Evolutionary conservation across 1,140 invertebrate species (phyloP).

Genomic region (Limonius californicus): DNA sequence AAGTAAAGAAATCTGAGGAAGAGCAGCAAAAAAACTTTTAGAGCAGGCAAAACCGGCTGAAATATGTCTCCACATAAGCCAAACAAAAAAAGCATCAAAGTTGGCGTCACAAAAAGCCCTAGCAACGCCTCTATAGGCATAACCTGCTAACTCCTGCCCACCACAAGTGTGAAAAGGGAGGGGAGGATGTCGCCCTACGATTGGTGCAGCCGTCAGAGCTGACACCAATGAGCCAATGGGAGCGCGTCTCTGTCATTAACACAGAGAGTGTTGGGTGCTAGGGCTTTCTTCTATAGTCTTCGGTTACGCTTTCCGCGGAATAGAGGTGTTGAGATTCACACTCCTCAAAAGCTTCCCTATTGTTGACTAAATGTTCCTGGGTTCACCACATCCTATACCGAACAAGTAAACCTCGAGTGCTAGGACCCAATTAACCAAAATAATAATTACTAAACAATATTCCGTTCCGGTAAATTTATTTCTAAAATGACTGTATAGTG

Average conservation of each 20-base stretch:
- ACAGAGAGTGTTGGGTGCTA: slow-evolving; percentile 38
- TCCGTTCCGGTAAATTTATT: too few relatives aligned
- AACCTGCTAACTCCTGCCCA: slow-evolving; percentile 44
- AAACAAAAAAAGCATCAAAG: slow-evolving; percentile 16
- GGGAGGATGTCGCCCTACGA: slow-evolving; percentile 41
- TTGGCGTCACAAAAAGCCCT: slow-evolving; percentile 31
- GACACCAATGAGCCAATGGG: slow-evolving; percentile 40
- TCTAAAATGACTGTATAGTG: too few relatives aligned
- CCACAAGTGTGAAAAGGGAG: slow-evolving; percentile 44
- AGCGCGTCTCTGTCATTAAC: slow-evolving; percentile 43
- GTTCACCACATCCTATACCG: background rate
- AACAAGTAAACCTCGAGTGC: background rate
- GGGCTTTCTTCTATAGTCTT: slow-evolving; percentile 42
- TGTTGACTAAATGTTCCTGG: slow-evolving; percentile 1
- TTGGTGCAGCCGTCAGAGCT: slow-evolving; percentile 36
- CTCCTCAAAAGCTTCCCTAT: slow-evolving; percentile 19
- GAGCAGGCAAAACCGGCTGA: background rate
- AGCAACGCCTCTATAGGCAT: slow-evolving; percentile 45
- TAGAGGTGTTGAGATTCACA: slow-evolving; percentile 44
- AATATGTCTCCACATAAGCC: slow-evolving; percentile 20
- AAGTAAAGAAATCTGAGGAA: background rate
- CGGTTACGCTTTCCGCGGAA: slow-evolving; percentile 40
- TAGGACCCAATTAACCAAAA: too few relatives aligned
- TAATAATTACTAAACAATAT: too few relatives aligned
- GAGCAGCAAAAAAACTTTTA: background rate